Evolutionary conservation across 2,113 vertebrate species (phyloP), one percentile per base, ranked within the genome.

Genomic region (Nansenia antarctica): DNA sequence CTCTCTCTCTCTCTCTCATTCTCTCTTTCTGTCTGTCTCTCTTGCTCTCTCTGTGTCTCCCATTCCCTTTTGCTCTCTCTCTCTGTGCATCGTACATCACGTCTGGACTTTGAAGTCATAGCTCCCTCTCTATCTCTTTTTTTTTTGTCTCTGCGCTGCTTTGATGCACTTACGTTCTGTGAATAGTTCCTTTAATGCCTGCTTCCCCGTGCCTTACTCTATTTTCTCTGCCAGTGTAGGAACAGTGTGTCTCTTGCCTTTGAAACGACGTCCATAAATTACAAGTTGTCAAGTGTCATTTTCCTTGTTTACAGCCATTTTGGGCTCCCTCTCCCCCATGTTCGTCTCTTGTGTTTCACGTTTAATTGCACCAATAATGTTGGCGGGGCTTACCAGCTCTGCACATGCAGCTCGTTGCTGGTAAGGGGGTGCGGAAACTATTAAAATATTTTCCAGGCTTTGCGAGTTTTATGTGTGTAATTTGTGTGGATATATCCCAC

Each of bases 211-310:
- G 74, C 78, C 85, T 87, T 67, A 83, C 80, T 89, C 80, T 85
- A 80, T 81, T 72, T 80, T 34, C 83, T 86, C 81, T 85, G 83
- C 69, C 79, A 74, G 74, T 83, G 78, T 39, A 76, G 76, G 71
- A 89, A 89, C 77, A 78, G 81, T 80, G 82, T 84, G 84, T 87
- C 77, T 87, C 81, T 83, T 82, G 78, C 77, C 79, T 89, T 90
- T 89, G 83, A 92, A 92, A 89, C 72, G 18, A 78, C 77, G 76
- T 87, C 88, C 83, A 90, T 91, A 89, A 92, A 91, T 91, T 90
- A 91, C 90, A 92, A 92, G 87, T 91, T 91, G 90, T 92, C 91
- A 92, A 86, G 85, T 90, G 91, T 91, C 87, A 88, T 91, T 91
- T 91, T 87, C 72, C 88, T 89, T 90, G 89, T 93, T 93, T 92